phyloP scores from a whole-genome alignment of 2,113 vertebrate genomes.

The Riparia riparia region DNA sequence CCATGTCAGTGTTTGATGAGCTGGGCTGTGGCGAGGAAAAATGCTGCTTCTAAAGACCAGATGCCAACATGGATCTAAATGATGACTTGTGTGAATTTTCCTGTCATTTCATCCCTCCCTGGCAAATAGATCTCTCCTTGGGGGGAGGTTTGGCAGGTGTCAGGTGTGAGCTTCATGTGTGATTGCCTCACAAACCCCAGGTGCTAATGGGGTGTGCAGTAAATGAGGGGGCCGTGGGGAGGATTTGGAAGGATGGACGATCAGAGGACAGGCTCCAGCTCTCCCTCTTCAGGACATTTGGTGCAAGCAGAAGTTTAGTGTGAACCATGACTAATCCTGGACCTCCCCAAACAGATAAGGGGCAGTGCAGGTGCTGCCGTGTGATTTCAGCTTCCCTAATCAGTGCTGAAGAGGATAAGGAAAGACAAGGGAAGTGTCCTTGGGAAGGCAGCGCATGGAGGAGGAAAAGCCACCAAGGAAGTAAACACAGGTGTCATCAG shows the following conservation, averaged over 20 bases:
- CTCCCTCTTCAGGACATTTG: constrained; percentile 52
- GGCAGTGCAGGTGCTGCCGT: neutral
- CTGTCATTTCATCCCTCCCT: accelerated
- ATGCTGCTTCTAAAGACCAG: neutral
- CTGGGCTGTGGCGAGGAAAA: neutral
- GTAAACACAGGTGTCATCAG: constrained; percentile 20
- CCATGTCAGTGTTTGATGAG: accelerated
- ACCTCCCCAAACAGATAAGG: neutral
- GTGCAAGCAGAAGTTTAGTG: neutral
- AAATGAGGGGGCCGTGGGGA: neutral
- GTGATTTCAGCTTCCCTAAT: constrained; percentile 16
- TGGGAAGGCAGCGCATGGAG: constrained; percentile 35
- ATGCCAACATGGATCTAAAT: neutral
- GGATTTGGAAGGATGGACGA: neutral
- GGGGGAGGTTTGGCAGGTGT: neutral
- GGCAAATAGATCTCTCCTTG: neutral
- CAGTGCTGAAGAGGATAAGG: constrained; percentile 1
- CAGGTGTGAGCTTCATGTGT: neutral
- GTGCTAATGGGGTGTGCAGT: neutral
- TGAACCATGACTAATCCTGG: neutral
- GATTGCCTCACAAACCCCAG: neutral
- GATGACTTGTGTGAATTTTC: neutral
- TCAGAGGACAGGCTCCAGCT: neutral
- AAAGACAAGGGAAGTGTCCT: constrained; percentile 17
- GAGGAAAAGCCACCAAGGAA: neutral